These are phyloP conservation scores for Calliopsis andreniformis DNA, from an alignment of 1,140 invertebrate genomes.

Conservation along the genomic window DNA sequence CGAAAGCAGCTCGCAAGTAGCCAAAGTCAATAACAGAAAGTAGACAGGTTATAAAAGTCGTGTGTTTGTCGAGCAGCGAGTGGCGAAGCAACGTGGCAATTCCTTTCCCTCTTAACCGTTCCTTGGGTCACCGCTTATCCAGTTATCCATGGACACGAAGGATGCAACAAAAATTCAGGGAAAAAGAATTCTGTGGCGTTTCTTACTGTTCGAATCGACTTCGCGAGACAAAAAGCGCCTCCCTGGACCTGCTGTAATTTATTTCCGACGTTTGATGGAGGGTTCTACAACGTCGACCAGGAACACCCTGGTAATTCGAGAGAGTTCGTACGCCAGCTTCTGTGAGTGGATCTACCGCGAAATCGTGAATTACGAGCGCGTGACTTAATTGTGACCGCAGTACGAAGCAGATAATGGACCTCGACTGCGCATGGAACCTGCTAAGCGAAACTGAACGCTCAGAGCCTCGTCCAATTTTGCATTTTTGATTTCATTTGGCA, in stretches of 20 bases:
- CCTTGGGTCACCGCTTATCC: conserved; percentile 3
- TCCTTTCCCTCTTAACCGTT: not conserved
- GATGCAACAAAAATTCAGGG: not conserved
- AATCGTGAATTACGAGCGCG: conserved; percentile 25
- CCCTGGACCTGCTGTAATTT: not conserved
- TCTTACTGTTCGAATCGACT: not conserved
- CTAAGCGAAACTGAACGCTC: not conserved
- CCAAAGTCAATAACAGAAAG: conserved; percentile 1
- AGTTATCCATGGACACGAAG: not conserved
- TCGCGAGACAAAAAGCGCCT: not conserved
- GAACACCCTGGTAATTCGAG: not conserved
- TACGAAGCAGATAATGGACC: not conserved
- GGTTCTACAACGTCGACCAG: not conserved
- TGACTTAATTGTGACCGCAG: conserved; percentile 33
- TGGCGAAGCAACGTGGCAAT: not conserved
- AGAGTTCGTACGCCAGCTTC: not conserved
- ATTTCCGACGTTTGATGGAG: not conserved
- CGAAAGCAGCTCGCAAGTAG: not conserved
- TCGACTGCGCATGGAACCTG: not conserved
- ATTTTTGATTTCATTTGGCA: conserved; percentile 27
- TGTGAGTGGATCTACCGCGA: conserved; percentile 2
- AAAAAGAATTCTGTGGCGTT: not conserved
- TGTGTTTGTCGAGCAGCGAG: not conserved
- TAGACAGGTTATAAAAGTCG: not conserved
- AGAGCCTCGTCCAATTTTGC: not conserved